These are phyloP conservation scores for Malurus splendens DNA, from an alignment of 2,797 vertebrate genomes.

Conservation along the genomic window DNA sequence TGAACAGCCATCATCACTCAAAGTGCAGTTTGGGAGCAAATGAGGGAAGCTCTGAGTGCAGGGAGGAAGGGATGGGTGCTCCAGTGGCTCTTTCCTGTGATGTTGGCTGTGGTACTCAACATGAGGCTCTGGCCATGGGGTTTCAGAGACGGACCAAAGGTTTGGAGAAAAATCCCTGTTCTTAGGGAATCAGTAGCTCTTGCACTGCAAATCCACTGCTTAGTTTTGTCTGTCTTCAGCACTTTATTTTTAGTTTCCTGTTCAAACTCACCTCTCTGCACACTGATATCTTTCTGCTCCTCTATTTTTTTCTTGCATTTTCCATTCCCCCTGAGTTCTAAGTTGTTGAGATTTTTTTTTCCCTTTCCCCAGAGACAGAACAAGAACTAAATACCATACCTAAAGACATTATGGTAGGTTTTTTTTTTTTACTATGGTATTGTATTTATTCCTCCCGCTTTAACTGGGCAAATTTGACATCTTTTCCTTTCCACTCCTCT, in stretches of 20 bases:
- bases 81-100: rapidly evolving
- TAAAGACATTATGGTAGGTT: neutral
- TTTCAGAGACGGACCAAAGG: neutral
- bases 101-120: rapidly evolving
- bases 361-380: neutral
- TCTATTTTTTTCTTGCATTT: neutral
- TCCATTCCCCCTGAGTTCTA: neutral
- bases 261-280: neutral
- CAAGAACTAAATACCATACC: neutral
- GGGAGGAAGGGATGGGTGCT: neutral
- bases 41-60: neutral
- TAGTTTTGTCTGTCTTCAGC: neutral
- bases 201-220: rapidly evolving
- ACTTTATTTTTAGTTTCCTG: neutral
- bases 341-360: too few species aligned
- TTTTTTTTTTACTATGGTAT: too few species aligned
- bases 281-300: neutral
- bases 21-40: neutral
- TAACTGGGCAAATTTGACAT: neutral
- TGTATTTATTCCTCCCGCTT: neutral
- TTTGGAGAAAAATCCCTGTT: neutral
- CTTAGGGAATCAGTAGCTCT: neutral
- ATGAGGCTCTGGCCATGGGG: rapidly evolving
- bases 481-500: neutral
- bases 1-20: rapidly evolving